phyloP scores from a whole-genome alignment of 2,888 invertebrate genomes.

The Cheilosia vulpina region DNA sequence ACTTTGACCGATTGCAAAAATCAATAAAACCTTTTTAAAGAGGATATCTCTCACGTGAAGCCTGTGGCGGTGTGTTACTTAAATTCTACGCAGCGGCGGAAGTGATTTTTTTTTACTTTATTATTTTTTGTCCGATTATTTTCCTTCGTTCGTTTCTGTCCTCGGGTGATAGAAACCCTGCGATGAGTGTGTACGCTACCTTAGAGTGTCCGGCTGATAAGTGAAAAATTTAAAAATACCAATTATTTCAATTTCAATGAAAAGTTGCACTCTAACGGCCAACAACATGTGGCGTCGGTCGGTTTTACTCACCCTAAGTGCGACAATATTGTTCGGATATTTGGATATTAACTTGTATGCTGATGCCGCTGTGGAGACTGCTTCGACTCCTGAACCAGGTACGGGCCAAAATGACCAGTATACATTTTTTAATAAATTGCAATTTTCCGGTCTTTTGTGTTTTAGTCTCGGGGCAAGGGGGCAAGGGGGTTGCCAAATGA shows the following conservation, averaged over 20 bases:
- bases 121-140: no score
- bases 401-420: slow-evolving; percentile 35
- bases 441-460: slow-evolving; percentile 68
- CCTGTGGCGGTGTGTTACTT: slow-evolving; percentile 32
- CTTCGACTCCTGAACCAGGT: slow-evolving; percentile 77
- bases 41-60: slow-evolving; percentile 44
- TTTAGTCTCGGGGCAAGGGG: background rate
- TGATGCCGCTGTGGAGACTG: slow-evolving; percentile 62
- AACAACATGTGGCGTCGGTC: slow-evolving; percentile 59
- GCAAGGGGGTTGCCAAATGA: background rate
- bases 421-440: slow-evolving; percentile 62
- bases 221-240: slow-evolving; percentile 21
- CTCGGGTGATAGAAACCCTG: slow-evolving; percentile 5
- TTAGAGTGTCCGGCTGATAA: slow-evolving; percentile 11
- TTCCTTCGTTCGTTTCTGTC: slow-evolving; percentile 6
- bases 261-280: slow-evolving; percentile 28
- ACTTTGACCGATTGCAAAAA: slow-evolving; percentile 46
- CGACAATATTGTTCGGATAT: slow-evolving; percentile 66
- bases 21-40: slow-evolving; percentile 70
- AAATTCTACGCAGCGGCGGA: slow-evolving; percentile 14
- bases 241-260: slow-evolving; percentile 19
- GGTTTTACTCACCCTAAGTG: slow-evolving; percentile 61
- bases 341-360: slow-evolving; percentile 69
- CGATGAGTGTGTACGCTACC: slow-evolving; percentile 40
- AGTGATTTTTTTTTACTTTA: background rate